Conservation (phyloP, 2,888 invertebrate genomes). For the Baccha elongata region DNA sequence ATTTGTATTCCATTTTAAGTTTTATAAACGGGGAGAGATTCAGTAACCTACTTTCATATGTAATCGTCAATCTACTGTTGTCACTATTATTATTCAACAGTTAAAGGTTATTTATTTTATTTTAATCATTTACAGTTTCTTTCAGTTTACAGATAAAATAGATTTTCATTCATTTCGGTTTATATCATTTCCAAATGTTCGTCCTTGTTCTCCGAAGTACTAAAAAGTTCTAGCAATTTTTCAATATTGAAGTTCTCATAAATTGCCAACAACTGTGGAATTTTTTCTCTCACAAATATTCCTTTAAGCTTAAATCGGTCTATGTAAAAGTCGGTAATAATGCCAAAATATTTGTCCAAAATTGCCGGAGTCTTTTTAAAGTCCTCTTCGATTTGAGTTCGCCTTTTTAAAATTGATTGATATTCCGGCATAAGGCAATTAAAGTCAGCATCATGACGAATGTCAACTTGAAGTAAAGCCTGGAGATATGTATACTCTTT, state of each 20-base stretch:
- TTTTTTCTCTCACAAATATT: slow-evolving; percentile 75
- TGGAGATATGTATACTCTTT: slow-evolving; percentile 74
- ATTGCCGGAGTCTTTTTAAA: slow-evolving; percentile 67
- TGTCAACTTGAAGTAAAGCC: slow-evolving; percentile 75
- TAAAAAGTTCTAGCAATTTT: slow-evolving; percentile 67
- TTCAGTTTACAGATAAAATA: too few relatives aligned
- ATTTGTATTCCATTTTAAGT: too few relatives aligned
- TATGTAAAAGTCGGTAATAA: slow-evolving; percentile 76
- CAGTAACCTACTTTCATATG: too few relatives aligned
- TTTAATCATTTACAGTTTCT: too few relatives aligned
- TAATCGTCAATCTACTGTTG: too few relatives aligned
- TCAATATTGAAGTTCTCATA: slow-evolving; percentile 74
- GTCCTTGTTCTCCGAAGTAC: slow-evolving; percentile 41
- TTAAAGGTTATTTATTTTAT: too few relatives aligned
- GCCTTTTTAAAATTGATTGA: slow-evolving; percentile 74
- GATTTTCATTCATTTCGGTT: too few relatives aligned
- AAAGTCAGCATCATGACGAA: slow-evolving; percentile 75
- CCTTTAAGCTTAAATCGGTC: slow-evolving; percentile 76
- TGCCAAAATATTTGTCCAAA: slow-evolving; percentile 72
- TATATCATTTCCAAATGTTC: slow-evolving; percentile 44
- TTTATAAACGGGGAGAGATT: too few relatives aligned
- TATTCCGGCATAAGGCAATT: slow-evolving; percentile 75
- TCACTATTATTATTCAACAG: too few relatives aligned
- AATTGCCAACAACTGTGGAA: slow-evolving; percentile 71
- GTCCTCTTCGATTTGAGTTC: slow-evolving; percentile 71